A percentile compares a stretch with the other conserved stretches of the same genome.
Evolutionary conservation across 53 echinoderm and acorn worm species (phyloP).

Genomic region (Arbacia lixula): DNA sequence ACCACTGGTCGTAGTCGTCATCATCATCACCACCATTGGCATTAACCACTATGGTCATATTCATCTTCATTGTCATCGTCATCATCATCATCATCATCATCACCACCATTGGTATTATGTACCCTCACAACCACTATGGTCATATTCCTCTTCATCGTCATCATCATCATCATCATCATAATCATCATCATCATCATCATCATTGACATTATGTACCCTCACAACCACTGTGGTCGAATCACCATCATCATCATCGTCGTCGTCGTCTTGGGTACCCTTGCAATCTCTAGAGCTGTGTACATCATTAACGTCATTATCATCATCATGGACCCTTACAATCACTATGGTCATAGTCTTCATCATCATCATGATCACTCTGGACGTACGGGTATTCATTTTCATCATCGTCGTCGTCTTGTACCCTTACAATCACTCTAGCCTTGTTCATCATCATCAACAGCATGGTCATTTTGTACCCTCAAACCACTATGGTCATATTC

Average conservation of each 20-base stretch:
- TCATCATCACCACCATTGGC: not conserved
- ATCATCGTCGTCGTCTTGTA: too few species aligned
- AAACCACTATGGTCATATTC: not conserved
- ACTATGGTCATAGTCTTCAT: too few species aligned
- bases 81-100: conserved; percentile 23
- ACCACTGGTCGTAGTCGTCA: too few species aligned
- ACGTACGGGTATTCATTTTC: too few species aligned
- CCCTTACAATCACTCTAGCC: too few species aligned
- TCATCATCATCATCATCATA: not conserved
- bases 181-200: not conserved
- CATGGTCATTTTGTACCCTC: not conserved
- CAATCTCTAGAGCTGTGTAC: not conserved
- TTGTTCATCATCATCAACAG: not conserved
- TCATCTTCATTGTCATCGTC: conserved; percentile 1
- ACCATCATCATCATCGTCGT: not conserved
- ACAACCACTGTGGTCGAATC: not conserved
- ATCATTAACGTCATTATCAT: too few species aligned
- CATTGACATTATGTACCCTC: not conserved
- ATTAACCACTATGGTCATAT: not conserved
- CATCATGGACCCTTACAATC: too few species aligned
- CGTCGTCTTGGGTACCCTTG: not conserved
- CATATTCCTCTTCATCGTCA: not conserved
- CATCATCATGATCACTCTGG: too few species aligned
- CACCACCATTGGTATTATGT: conserved; percentile 4
- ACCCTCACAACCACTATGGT: not conserved